Base-by-base conservation (phyloP, 2,888 invertebrate genomes). In the Heliothis peltigera region DNA sequence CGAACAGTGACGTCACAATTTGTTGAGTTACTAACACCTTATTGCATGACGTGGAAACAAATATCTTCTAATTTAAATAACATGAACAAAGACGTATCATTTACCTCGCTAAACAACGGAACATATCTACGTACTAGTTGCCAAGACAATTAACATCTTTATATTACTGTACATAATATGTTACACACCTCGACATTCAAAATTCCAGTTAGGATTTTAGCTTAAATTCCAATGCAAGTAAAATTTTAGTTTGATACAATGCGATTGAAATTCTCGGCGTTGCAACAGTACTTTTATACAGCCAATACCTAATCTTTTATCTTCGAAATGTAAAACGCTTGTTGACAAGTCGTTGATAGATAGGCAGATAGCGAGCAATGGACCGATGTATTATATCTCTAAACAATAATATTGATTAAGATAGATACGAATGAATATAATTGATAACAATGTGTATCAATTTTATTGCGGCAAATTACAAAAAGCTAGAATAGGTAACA, bases 331-430 rank as follows among this genome's bases (percentile, higher is more conserved):
- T 89, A 89, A 87, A 88, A 88, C 80, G 84, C 84, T 87, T 87
- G 87, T 89, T 89, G 89, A 91, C 91, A 92, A 88, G 84, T 87
- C 77, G 75, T 84, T 80, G 86, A 90, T 87, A 85, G 72, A 75
- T 74, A 83, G 69, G 48, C 46, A 67, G 88, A 89, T 89, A 89
- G 61, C 64, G 73, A 55, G 48, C 82, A 82, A 87, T 84, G 79
- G 70, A 68, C 64, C 69, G 74, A 75, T 76, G 64, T 80, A 65
- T 79, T 81, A 54, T 68, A 69, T 79, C 55, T 76, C 65, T 70
- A 70, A 77, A 80, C 79, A 74, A 77, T 75, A 78, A 82, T 83
- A 84, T 84, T 86, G 83, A 85, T 84, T 84, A 82, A 75, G 54
- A 69, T 71, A 64, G 64, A 71, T 70, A 64, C 44, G 57, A 70